Evolutionary conservation across 1,140 invertebrate species (phyloP), one percentile per base, ranked within the genome.

Genomic region (Diachasmimorpha longicaudata): DNA sequence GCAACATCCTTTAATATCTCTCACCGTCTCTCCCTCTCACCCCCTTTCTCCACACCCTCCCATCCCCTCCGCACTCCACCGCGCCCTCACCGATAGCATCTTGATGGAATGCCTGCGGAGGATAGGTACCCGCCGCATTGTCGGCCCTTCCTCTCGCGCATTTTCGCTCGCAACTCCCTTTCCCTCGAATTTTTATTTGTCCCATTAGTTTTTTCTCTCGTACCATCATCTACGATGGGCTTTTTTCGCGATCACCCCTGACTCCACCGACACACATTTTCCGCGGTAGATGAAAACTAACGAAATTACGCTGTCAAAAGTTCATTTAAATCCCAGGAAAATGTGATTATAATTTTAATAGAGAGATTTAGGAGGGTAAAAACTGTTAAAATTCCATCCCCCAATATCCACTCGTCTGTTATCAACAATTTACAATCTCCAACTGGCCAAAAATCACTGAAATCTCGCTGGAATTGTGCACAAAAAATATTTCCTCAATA

Each of bases 1-100:
- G 77, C 82, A 83, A 80, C 79, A 85, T 87, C 85, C 85, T 86
- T 85, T 86, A 87, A 86, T 86, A 86, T 86, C 84, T 84, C 81
- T 81, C 78, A 80, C 82, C 83, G 79, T 74, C 80, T 80, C 81
- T 75, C 77, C 75, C 42, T n/a, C n/a, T n/a, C n/a, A n/a, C 76
- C 63, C 14, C 66, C 71, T 78, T 44, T 42, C 36, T 23, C 67
- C 44, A n/a, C n/a, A n/a, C n/a, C n/a, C n/a, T n/a, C n/a, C n/a
- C n/a, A n/a, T n/a, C 75, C 55, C 70, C 36, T 55, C 37, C 67
- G 58, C 55, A 78, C 77, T 80, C 76, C 78, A 78, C 80, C 80
- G 80, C 58, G 8, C 23, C 23, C 23, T 25, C 19, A 21, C 83
- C 85, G 85, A 87, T 86, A 87, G 79, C 81, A 86, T 87, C 86